A percentile compares a stretch with the other conserved stretches of the same genome.
These are phyloP conservation scores for Entomobrya proxima DNA, from an alignment of 2,888 invertebrate species.

Conservation along the genomic window DNA sequence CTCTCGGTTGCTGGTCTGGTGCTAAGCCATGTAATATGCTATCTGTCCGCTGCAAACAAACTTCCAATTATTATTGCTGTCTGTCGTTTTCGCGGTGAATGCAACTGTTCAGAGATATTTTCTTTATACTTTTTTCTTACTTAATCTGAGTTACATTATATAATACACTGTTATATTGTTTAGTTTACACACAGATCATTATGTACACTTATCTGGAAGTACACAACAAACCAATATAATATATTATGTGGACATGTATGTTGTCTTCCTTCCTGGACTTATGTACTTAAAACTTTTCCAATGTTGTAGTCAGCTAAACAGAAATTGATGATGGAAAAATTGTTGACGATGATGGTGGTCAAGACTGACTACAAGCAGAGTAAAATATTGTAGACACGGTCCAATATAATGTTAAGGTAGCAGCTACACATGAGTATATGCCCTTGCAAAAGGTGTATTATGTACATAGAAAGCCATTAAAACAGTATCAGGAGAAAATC, in stretches of 20 bases:
- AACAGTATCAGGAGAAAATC: not conserved
- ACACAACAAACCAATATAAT: not conserved
- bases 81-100: not conserved
- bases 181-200: not conserved
- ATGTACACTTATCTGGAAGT: not conserved
- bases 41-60: not conserved
- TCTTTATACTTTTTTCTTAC: not conserved
- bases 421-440: not conserved
- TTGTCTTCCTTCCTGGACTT: not conserved
- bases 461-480: not conserved
- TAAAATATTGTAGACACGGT: constrained; percentile 12
- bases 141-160: not conserved
- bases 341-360: constrained; percentile 28
- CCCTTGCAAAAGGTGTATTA: not conserved
- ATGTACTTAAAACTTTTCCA: not conserved
- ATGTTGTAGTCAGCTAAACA: constrained; percentile 6
- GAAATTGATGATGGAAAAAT: constrained; percentile 5
- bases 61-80: constrained; percentile 28
- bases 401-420: constrained; percentile 23
- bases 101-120: not conserved
- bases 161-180: not conserved
- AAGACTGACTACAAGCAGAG: constrained; percentile 47
- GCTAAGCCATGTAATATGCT: not conserved
- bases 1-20: not conserved
- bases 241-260: not conserved